A percentile compares a stretch with the other conserved stretches of the same genome.
phyloP scores from a whole-genome alignment of 1,140 invertebrate genomes.

The Pseudachorutes palmiensis region DNA sequence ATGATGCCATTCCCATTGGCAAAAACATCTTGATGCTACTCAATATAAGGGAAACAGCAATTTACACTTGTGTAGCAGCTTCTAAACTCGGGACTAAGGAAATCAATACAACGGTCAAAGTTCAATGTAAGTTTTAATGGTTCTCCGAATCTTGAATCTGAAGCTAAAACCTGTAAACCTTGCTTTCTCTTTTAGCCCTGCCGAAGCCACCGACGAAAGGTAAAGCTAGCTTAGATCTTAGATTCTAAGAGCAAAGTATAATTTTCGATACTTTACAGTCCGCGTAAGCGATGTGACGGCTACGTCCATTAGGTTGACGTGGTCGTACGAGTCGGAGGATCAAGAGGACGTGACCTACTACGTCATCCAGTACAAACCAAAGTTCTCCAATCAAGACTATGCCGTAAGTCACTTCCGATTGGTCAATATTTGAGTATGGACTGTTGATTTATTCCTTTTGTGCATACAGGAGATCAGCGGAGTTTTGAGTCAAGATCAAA shows the following conservation, averaged over 20 bases:
- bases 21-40: constrained; percentile 75
- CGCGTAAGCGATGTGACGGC: constrained; percentile 84
- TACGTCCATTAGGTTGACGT: constrained; percentile 78
- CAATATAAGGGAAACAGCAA: constrained; percentile 82
- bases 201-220: constrained; percentile 77
- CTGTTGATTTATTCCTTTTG: constrained; percentile 15
- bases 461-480: constrained; percentile 65
- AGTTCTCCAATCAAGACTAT: constrained; percentile 51
- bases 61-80: constrained; percentile 90
- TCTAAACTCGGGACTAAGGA: constrained; percentile 88
- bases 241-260: no score
- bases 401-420: no score
- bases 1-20: constrained; percentile 74
- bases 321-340: constrained; percentile 70
- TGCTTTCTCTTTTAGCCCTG: no score
- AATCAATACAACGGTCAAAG: constrained; percentile 74
- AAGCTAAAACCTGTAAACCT: background rate
- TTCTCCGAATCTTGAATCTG: background rate
- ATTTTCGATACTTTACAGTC: no score
- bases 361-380: constrained; percentile 90
- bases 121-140: constrained; percentile 50
- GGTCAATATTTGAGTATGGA: background rate
- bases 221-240: no score
- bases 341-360: constrained; percentile 81
- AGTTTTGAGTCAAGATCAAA: constrained; percentile 85